Evolutionary conservation across 2,113 vertebrate species (phyloP), one percentile per base, ranked within the genome.

Genomic region (Edolisoma coerulescens): DNA sequence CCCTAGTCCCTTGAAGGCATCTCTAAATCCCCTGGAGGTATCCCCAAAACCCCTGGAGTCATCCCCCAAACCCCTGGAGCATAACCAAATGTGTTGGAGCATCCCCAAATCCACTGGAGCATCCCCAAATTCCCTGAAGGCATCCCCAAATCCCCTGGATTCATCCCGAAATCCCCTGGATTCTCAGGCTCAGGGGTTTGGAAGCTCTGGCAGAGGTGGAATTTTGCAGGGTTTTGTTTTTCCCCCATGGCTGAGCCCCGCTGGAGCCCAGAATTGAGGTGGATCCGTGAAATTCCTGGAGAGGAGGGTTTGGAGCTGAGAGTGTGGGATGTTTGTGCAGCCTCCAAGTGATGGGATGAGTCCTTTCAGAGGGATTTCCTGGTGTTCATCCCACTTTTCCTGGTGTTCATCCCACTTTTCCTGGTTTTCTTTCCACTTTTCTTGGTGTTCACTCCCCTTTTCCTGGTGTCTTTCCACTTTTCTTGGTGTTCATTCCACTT

Each of bases 1-100:
- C n/a, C n/a, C n/a, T n/a, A n/a, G n/a, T n/a, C 3, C 13, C 3
- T 4, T 26, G 12, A 28, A n/a, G 3, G 1, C 9, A 68, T 49
- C 20, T 24, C 32, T 13, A n/a, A 23, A 57, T 7, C 19, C 18
- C 28, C 6, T 39, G 32, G 15, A 56, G 10, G 3, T 22, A 23
- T 47, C 47, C 47, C 27, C 50, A 16, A 28, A 52, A 3, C 50
- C 7, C 26, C 6, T 13, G 16, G 21, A 61, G 10, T 20, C 27
- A 47, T 28, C 45, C 65, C 24, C 3, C 20, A 20, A 15, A 1
- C 10, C 10, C 7, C 7, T 50, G 13, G 18, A n/a, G n/a, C n/a
- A n/a, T n/a, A n/a, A n/a, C n/a, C n/a, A n/a, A n/a, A n/a, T n/a
- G n/a, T n/a, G n/a, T n/a, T n/a, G n/a, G n/a, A n/a, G 39, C 39